phyloP scores from a whole-genome alignment of 1,140 invertebrate species.

The Drepana arcuata region DNA sequence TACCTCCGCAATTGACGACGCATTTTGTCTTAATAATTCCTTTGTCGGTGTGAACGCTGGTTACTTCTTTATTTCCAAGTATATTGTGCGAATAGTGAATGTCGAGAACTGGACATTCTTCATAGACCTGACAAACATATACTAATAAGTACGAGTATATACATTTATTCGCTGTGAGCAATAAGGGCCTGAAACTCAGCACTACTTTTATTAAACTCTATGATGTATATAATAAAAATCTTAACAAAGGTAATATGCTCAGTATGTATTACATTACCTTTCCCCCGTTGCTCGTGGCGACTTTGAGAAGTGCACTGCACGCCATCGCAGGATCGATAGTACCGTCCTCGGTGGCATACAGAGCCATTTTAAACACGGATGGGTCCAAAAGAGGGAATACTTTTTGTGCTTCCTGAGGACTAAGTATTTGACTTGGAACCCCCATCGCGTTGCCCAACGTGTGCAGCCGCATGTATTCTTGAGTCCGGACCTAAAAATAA shows the following conservation, averaged over 20 bases:
- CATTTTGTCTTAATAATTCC: conserved; percentile 82
- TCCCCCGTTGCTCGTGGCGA: conserved; percentile 78
- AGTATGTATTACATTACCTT: too few species aligned
- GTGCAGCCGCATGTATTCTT: conserved; percentile 88
- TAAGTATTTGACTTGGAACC: conserved; percentile 82
- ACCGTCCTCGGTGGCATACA: conserved; percentile 88
- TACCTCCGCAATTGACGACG: conserved; percentile 83
- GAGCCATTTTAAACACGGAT: conserved; percentile 79
- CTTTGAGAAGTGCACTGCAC: conserved; percentile 81
- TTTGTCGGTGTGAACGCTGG: conserved; percentile 80
- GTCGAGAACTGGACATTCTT: conserved; percentile 81
- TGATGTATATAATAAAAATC: too few species aligned
- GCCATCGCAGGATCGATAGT: conserved; percentile 86
- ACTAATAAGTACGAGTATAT: too few species aligned
- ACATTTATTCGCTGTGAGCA: too few species aligned
- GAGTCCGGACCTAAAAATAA: conserved; percentile 77
- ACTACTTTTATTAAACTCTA: too few species aligned
- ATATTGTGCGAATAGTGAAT: conserved; percentile 77
- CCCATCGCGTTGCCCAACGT: conserved; percentile 84
- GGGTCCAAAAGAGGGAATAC: conserved; percentile 86
- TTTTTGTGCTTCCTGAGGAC: conserved; percentile 80
- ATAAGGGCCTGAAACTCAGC: too few species aligned
- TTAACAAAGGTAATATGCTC: too few species aligned
- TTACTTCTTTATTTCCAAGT: conserved; percentile 78
- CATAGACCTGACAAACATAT: conserved; percentile 77